These are phyloP conservation scores for Platichthys stellatus DNA, from an alignment of 2,113 vertebrate genomes.

Conservation along the genomic window DNA sequence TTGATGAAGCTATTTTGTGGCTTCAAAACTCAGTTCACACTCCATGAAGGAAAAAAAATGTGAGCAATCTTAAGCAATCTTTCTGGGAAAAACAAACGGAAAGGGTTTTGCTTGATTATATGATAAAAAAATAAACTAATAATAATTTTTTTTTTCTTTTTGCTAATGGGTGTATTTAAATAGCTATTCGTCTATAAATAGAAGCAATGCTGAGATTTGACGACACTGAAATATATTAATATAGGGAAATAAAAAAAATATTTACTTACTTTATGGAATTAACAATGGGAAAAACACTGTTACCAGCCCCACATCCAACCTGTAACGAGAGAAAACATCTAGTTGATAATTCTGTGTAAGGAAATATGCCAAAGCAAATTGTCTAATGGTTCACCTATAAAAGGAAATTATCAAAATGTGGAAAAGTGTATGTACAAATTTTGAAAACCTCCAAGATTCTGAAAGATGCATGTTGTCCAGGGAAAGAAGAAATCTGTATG, in stretches of 20 bases:
- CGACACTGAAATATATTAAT: too few relatives aligned
- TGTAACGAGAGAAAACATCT: slow-evolving; percentile 68
- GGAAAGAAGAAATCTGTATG: slow-evolving; percentile 72
- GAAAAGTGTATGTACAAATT: background rate
- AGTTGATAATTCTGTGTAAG: background rate
- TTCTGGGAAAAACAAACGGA: background rate
- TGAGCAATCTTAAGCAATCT: background rate
- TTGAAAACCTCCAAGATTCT: slow-evolving; percentile 90
- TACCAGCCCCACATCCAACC: slow-evolving; percentile 94
- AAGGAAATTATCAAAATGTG: background rate
- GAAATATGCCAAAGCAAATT: background rate
- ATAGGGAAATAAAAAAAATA: background rate
- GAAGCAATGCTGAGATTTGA: too few relatives aligned
- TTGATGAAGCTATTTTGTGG: background rate
- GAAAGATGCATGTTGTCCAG: slow-evolving; percentile 85
- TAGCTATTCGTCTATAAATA: too few relatives aligned
- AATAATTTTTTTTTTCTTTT: too few relatives aligned
- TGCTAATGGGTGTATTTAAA: too few relatives aligned
- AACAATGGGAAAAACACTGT: slow-evolving; percentile 92
- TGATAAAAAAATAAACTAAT: too few relatives aligned
- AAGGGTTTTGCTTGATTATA: background rate
- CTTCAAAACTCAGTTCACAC: background rate
- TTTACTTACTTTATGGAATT: slow-evolving; percentile 84
- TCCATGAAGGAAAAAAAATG: background rate
- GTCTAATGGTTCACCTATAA: background rate